Percentiles rank a stretch among this genome's conserved stretches.
These are phyloP conservation scores for Mythimna lalbum DNA, from an alignment of 2,888 invertebrate genomes.

Conservation along the genomic window DNA sequence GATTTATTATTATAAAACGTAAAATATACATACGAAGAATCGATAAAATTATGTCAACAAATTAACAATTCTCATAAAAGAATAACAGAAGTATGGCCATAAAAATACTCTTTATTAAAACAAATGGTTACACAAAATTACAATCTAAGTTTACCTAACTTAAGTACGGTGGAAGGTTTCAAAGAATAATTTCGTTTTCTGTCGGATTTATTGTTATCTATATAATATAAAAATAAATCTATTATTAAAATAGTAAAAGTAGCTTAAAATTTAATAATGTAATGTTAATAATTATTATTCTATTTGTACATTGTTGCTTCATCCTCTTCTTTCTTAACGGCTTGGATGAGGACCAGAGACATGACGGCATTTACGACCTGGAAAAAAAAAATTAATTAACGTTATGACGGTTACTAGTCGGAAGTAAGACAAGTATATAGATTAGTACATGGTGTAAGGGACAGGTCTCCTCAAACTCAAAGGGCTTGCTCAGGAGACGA, in stretches of 20 bases:
- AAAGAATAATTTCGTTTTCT: constrained; percentile 40
- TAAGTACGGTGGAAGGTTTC: constrained; percentile 66
- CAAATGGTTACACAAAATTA: constrained; percentile 60
- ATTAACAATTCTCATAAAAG: constrained; percentile 7
- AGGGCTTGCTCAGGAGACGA: no score
- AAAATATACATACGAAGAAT: no score
- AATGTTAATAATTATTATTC: constrained; percentile 11
- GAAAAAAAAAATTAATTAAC: constrained; percentile 12
- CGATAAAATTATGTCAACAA: not conserved
- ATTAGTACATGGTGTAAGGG: no score
- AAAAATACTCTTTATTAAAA: constrained; percentile 62
- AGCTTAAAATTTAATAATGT: constrained; percentile 35
- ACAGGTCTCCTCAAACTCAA: no score
- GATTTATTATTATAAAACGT: no score
- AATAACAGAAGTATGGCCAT: constrained; percentile 25
- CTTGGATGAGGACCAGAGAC: constrained; percentile 93
- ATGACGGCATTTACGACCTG: constrained; percentile 94
- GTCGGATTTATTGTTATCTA: constrained; percentile 31
- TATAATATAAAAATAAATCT: constrained; percentile 56
- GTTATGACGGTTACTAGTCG: no score
- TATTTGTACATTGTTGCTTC: constrained; percentile 86
- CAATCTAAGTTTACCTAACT: constrained; percentile 55
- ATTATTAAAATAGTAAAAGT: constrained; percentile 35
- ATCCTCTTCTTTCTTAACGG: constrained; percentile 94
- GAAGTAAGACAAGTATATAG: no score